These are phyloP conservation scores for Sturnira hondurensis DNA, from an alignment of 2,113 vertebrate genomes.

Conservation along the genomic window DNA sequence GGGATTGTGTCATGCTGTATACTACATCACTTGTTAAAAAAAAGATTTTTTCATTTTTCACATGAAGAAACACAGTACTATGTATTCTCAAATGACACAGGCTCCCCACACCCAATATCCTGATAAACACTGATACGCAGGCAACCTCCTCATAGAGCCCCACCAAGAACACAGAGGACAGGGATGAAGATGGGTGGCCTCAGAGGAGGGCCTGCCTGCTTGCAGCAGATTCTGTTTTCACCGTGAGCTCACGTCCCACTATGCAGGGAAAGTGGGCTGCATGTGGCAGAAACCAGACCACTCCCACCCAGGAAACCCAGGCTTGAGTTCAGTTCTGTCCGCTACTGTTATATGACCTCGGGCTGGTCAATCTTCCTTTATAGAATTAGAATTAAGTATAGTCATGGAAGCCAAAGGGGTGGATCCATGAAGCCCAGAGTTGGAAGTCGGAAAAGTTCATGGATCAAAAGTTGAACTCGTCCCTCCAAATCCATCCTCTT, in stretches of 20 bases:
- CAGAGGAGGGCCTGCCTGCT: neutral
- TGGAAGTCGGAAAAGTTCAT: neutral
- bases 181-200: rapidly evolving
- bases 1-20: neutral
- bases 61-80: neutral
- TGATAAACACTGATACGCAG: neutral
- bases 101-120: neutral
- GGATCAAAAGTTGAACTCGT: neutral
- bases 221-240: too few species aligned
- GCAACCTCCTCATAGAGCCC: neutral
- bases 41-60: neutral
- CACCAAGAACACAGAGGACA: neutral
- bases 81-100: neutral
- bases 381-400: neutral
- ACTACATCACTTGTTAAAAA: neutral
- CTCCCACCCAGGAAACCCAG: neutral
- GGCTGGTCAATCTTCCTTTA: neutral
- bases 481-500: neutral
- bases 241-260: neutral
- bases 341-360: neutral
- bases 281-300: neutral
- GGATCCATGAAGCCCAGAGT: neutral
- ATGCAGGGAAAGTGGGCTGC: neutral
- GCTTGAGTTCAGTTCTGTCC: neutral
- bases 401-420: neutral